Evolutionary conservation across 2,797 vertebrate species (phyloP).

Genomic region (Sebastes hubbsi): DNA sequence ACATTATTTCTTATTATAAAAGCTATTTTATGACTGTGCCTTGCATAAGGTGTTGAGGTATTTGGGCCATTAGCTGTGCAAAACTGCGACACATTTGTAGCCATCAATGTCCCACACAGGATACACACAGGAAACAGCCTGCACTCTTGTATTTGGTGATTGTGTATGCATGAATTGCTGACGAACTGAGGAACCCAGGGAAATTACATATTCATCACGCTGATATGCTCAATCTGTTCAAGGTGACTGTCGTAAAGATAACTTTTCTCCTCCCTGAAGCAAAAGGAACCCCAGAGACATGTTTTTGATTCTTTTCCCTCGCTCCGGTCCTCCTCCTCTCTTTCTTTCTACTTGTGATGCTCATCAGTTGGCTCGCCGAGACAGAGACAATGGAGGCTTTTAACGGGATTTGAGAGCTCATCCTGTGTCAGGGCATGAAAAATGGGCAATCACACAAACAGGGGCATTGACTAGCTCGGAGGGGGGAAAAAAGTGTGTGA

Average conservation of each 20-base stretch:
- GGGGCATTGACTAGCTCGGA: conserved; percentile 73
- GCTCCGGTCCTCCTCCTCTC: neutral
- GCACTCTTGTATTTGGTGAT: conserved; percentile 37
- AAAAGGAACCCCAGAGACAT: conserved; percentile 30
- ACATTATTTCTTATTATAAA: neutral
- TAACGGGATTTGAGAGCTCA: conserved; percentile 66
- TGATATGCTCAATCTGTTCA: conserved; percentile 52
- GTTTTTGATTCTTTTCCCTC: conserved; percentile 24
- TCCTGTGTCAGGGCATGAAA: conserved; percentile 76
- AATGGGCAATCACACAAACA: conserved; percentile 81
- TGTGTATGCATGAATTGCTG: conserved; percentile 52
- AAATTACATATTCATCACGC: conserved; percentile 65
- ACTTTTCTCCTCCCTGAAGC: conserved; percentile 35
- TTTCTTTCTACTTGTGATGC: conserved; percentile 59
- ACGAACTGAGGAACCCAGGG: conserved; percentile 45
- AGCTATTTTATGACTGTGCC: neutral
- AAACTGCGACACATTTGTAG: conserved; percentile 1
- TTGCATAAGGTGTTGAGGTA: neutral
- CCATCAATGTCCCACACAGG: neutral
- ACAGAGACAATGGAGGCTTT: conserved; percentile 81
- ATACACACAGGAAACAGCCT: conserved; percentile 45
- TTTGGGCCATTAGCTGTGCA: conserved; percentile 3
- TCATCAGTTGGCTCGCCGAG: conserved; percentile 56
- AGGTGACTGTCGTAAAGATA: conserved; percentile 60
- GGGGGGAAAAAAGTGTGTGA: conserved; percentile 15